Conservation (phyloP, 2,888 invertebrate genomes). For the Thyatira batis region DNA sequence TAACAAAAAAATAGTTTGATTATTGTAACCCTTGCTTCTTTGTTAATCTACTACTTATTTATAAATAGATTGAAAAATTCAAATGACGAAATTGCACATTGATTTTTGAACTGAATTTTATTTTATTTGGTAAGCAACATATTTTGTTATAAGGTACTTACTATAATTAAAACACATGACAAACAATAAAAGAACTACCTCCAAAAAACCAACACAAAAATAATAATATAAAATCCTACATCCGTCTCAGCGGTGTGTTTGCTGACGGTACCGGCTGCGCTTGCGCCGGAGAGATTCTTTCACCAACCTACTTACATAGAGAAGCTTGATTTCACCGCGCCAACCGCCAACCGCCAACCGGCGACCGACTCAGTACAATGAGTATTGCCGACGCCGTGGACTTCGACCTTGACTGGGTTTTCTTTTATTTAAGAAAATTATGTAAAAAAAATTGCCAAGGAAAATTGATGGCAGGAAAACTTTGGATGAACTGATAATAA, state of each 20-base stretch:
- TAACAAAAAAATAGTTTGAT: too few species aligned
- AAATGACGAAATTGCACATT: too few species aligned
- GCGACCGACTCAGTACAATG: background rate
- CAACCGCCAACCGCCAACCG: conserved; percentile 25
- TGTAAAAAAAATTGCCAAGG: background rate
- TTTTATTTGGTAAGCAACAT: too few species aligned
- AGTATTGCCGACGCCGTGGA: conserved; percentile 3
- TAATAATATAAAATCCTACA: background rate
- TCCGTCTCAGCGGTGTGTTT: conserved; percentile 12
- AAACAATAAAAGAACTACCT: background rate
- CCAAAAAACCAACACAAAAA: background rate
- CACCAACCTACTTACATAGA: conserved; percentile 78
- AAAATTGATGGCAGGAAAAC: too few species aligned
- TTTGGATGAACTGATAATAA: too few species aligned
- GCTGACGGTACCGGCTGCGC: conserved; percentile 49
- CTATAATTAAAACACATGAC: background rate
- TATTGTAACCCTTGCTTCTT: too few species aligned
- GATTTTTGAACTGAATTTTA: too few species aligned
- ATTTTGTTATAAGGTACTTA: too few species aligned
- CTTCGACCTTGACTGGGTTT: background rate
- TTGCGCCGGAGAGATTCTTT: conserved; percentile 72
- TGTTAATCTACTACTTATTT: too few species aligned
- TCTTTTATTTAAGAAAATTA: background rate
- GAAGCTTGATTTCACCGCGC: conserved; percentile 68
- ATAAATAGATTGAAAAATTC: too few species aligned